A percentile compares a stretch with the other conserved stretches of the same genome.
phyloP scores from a whole-genome alignment of 2,113 vertebrate species.

The Chitala chitala region DNA sequence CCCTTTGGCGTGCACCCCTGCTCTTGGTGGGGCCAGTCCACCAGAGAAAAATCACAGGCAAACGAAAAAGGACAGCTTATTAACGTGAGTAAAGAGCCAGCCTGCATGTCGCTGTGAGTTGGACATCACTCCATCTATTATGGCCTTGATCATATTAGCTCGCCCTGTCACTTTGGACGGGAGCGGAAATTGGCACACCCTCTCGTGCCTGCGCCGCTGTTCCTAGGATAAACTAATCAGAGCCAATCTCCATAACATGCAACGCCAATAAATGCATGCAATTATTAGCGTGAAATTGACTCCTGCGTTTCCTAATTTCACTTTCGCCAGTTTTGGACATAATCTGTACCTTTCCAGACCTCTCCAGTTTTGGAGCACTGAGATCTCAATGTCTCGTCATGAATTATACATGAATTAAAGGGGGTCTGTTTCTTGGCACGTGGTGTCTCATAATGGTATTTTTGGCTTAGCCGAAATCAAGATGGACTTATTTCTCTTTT shows the following conservation, averaged over 20 bases:
- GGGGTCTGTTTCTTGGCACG: background rate
- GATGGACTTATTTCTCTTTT: background rate
- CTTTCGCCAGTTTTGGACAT: background rate
- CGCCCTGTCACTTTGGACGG: background rate
- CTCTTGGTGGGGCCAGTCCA: too few species aligned
- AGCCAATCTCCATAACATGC: background rate
- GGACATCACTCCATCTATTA: conserved; percentile 18
- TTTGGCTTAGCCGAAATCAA: background rate
- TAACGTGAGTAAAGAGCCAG: conserved; percentile 19
- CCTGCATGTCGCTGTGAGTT: conserved; percentile 12
- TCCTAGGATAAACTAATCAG: conserved; percentile 5
- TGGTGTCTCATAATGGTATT: background rate
- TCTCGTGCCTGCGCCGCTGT: background rate
- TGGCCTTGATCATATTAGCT: conserved; percentile 14
- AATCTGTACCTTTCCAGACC: background rate
- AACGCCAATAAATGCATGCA: background rate
- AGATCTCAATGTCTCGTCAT: background rate
- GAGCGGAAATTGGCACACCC: too few species aligned
- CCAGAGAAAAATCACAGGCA: background rate
- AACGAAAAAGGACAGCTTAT: conserved; percentile 1
- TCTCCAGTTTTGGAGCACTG: background rate
- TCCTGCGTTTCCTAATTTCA: background rate
- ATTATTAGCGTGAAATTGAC: conserved; percentile 1
- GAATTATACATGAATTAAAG: background rate
- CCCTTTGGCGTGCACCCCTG: too few species aligned